Conservation (phyloP, 2,888 invertebrate species). For the Thymelicus acteon region DNA sequence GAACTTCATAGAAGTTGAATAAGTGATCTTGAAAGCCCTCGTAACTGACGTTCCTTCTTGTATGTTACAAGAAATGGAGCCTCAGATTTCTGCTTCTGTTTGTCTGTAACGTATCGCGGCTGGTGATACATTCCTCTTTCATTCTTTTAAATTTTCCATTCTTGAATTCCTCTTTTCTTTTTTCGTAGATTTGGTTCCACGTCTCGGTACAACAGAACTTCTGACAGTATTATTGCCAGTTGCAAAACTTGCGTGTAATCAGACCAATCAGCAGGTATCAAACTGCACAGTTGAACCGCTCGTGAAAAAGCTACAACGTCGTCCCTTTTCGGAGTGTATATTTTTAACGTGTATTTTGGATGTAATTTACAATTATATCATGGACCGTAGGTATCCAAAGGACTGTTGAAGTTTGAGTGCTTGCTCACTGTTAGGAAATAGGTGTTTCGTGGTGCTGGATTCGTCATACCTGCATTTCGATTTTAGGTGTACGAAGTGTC, state of each 20-base stretch:
- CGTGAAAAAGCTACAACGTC: conserved; percentile 48
- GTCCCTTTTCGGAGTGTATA: conserved; percentile 64
- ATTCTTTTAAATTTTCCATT: conserved; percentile 7
- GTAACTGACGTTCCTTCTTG: conserved; percentile 4
- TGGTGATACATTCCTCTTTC: conserved; percentile 20
- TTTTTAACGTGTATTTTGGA: conserved; percentile 78
- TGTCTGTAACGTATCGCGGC: neutral
- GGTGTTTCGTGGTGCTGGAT: conserved; percentile 75
- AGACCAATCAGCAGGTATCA: conserved; percentile 27
- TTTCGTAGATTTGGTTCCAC: conserved; percentile 33
- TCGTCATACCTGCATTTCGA: conserved; percentile 44
- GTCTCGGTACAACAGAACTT: conserved; percentile 32
- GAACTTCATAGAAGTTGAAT: conserved; percentile 25
- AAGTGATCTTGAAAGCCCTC: conserved; percentile 9
- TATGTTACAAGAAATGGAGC: conserved; percentile 27
- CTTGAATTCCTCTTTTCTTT: neutral
- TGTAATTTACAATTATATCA: conserved; percentile 72
- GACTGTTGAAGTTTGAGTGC: conserved; percentile 71
- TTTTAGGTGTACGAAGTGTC: conserved; percentile 57
- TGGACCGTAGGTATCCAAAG: conserved; percentile 57
- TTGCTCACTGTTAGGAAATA: conserved; percentile 79
- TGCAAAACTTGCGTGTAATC: conserved; percentile 31
- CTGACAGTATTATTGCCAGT: conserved; percentile 41
- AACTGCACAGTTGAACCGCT: conserved; percentile 62
- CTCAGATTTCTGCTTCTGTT: neutral